These are phyloP conservation scores for Agonum fuliginosum DNA, from an alignment of 2,888 invertebrate species.

Conservation along the genomic window DNA sequence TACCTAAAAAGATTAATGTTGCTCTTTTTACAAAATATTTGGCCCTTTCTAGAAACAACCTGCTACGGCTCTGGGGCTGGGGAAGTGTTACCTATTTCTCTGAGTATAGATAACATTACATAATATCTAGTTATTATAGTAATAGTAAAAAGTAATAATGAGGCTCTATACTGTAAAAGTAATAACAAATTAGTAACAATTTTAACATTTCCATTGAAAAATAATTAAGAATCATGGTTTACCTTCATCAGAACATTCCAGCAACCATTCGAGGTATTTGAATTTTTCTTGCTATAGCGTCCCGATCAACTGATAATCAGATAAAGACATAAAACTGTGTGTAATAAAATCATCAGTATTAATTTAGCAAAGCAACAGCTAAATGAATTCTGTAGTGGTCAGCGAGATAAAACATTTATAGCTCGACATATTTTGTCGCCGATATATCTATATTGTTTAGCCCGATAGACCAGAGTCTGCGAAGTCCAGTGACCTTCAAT, in stretches of 20 bases:
- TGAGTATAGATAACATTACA: too few relatives aligned
- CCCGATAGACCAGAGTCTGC: not conserved
- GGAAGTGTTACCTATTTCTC: too few relatives aligned
- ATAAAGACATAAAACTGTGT: slow-evolving; percentile 10
- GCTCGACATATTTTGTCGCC: slow-evolving; percentile 12
- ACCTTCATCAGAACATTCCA: slow-evolving; percentile 16
- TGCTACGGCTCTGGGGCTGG: too few relatives aligned
- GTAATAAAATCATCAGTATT: slow-evolving; percentile 32
- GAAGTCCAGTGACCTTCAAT: slow-evolving; percentile 52
- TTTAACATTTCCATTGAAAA: not conserved
- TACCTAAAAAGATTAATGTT: too few relatives aligned
- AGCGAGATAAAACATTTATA: slow-evolving; percentile 24
- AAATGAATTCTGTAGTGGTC: slow-evolving; percentile 11
- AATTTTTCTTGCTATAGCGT: not conserved
- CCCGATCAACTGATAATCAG: not conserved
- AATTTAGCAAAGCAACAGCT: not conserved
- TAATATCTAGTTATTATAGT: too few relatives aligned
- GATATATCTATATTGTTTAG: slow-evolving; percentile 33
- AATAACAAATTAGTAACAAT: not conserved
- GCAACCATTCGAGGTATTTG: not conserved
- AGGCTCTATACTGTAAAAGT: too few relatives aligned
- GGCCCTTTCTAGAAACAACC: too few relatives aligned
- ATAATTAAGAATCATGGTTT: not conserved
- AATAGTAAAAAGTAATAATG: too few relatives aligned
- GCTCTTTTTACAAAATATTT: too few relatives aligned